phyloP scores from a whole-genome alignment of 2,888 invertebrate genomes.

The Meliscaeva auricollis region DNA sequence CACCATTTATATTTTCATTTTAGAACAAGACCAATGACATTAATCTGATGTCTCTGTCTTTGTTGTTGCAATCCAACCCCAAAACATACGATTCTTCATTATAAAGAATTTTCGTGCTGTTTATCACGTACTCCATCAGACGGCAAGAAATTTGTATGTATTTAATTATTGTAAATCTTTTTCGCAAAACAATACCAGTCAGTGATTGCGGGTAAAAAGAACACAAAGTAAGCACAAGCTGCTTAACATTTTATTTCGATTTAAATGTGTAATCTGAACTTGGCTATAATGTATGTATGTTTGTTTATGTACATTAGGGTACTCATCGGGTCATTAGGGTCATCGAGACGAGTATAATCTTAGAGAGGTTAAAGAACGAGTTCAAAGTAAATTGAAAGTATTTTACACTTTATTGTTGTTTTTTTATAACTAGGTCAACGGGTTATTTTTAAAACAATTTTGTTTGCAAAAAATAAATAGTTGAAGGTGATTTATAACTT shows the following conservation, averaged over 20 bases:
- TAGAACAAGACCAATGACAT: no score
- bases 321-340: no score
- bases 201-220: not conserved
- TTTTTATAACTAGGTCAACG: not conserved
- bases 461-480: not conserved
- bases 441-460: not conserved
- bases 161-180: not conserved
- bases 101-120: slow-evolving; percentile 14
- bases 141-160: not conserved
- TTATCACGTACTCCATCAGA: slow-evolving; percentile 21
- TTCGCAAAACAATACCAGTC: not conserved
- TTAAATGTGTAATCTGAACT: no score
- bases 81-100: not conserved
- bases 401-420: not conserved
- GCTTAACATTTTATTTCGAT: no score
- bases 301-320: no score
- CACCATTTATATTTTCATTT: no score
- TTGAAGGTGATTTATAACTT: no score
- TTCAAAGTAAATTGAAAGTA: not conserved
- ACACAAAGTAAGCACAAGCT: no score
- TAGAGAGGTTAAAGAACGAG: not conserved
- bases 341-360: no score
- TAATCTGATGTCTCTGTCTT: not conserved
- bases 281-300: no score
- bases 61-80: not conserved